Percentiles rank a stretch among this genome's conserved stretches.
phyloP scores from a whole-genome alignment of 2,113 vertebrate species.

The Sander vitreus region DNA sequence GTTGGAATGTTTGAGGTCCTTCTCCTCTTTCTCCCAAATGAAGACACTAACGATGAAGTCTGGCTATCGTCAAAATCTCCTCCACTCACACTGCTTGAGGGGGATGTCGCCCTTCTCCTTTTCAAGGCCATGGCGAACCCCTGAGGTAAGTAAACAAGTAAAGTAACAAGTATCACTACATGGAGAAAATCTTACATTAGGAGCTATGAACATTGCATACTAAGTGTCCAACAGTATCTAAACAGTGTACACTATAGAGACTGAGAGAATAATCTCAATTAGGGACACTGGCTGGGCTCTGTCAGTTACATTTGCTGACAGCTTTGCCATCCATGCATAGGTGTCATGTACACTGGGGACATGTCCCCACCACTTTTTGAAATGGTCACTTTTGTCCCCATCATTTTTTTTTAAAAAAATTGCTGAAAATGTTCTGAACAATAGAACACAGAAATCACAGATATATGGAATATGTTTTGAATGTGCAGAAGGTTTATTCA shows the following conservation, averaged over 20 bases:
- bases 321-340: not conserved
- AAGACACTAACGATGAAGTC: constrained; percentile 89
- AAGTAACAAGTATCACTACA: constrained; percentile 17
- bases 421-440: no score
- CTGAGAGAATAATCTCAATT: not conserved
- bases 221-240: not conserved
- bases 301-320: not conserved
- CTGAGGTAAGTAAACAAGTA: constrained; percentile 44
- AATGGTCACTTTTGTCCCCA: no score
- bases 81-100: constrained; percentile 96
- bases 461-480: no score
- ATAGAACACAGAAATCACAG: no score
- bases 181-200: not conserved
- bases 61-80: constrained; percentile 97
- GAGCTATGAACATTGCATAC: not conserved
- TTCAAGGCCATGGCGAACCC: constrained; percentile 93
- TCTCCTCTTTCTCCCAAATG: constrained; percentile 94
- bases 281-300: not conserved
- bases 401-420: no score
- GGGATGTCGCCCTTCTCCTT: constrained; percentile 96
- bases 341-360: no score
- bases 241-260: not conserved
- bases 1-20: constrained; percentile 94
- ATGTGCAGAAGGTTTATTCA: no score
- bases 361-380: no score